phyloP scores from a whole-genome alignment of 2,797 vertebrate species.

The Iguana delicatissima region DNA sequence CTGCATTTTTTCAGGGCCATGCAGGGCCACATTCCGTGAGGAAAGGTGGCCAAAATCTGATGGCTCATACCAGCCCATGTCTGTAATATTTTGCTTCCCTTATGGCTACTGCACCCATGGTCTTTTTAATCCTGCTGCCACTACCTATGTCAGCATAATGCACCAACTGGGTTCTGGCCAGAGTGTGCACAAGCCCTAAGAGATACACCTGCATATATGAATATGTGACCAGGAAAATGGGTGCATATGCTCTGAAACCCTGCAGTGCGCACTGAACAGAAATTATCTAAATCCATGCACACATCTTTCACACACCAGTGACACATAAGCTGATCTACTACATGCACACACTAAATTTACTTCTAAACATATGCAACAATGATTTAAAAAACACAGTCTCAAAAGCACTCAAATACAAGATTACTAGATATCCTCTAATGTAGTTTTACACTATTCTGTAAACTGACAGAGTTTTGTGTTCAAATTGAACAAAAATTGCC shows the following conservation, averaged over 20 bases:
- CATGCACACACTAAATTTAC: background rate
- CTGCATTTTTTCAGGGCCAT: too few relatives aligned
- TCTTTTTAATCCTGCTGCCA: too few relatives aligned
- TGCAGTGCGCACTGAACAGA: constrained; percentile 5
- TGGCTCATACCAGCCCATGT: too few relatives aligned
- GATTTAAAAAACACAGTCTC: constrained; percentile 15
- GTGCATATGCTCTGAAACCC: constrained; percentile 14
- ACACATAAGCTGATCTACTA: background rate
- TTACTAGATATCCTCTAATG: background rate
- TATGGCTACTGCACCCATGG: too few relatives aligned
- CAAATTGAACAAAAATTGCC: background rate
- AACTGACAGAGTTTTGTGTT: background rate
- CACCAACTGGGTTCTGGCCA: background rate
- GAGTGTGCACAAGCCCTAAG: constrained; percentile 32
- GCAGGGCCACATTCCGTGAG: too few relatives aligned
- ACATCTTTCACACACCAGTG: constrained; percentile 1
- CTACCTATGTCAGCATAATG: too few relatives aligned
- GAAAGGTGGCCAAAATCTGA: too few relatives aligned
- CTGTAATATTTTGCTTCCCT: too few relatives aligned
- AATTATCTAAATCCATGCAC: background rate
- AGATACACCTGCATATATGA: background rate
- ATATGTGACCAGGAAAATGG: background rate
- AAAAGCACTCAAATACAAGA: background rate
- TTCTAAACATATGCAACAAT: background rate
- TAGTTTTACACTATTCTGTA: background rate